Conservation (phyloP, 2,888 invertebrate species). For the Pyrrhosoma nymphula region DNA sequence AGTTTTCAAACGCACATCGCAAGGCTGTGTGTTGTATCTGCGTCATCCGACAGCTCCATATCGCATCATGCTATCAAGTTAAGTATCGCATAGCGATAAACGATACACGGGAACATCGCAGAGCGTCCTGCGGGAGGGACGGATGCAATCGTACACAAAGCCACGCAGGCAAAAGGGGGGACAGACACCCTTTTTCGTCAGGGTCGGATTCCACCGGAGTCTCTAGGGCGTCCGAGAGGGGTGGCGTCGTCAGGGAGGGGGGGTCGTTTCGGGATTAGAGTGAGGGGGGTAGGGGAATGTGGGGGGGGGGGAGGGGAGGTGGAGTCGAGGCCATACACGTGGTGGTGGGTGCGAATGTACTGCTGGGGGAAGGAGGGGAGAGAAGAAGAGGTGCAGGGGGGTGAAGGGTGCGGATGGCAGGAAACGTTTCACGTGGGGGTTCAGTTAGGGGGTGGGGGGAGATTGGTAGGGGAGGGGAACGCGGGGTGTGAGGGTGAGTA, state of each 20-base stretch:
- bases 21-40: no score
- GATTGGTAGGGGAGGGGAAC: not conserved
- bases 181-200: not conserved
- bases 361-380: not conserved
- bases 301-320: not conserved
- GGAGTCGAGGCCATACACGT: not conserved
- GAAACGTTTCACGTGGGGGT: no score
- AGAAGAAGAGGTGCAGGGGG: no score
- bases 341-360: not conserved
- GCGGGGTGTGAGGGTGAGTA: not conserved
- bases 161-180: not conserved
- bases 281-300: not conserved
- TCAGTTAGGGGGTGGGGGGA: no score
- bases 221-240: not conserved
- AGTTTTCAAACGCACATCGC: no score
- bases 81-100: no score
- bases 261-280: no score
- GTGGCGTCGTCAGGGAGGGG: not conserved
- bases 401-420: no score
- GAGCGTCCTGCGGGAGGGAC: not conserved
- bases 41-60: no score
- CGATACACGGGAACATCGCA: not conserved
- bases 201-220: not conserved
- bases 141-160: not conserved
- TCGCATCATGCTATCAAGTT: no score